Base-by-base conservation (phyloP, 2,113 vertebrate genomes). In the Misgurnus mizolepis region DNA sequence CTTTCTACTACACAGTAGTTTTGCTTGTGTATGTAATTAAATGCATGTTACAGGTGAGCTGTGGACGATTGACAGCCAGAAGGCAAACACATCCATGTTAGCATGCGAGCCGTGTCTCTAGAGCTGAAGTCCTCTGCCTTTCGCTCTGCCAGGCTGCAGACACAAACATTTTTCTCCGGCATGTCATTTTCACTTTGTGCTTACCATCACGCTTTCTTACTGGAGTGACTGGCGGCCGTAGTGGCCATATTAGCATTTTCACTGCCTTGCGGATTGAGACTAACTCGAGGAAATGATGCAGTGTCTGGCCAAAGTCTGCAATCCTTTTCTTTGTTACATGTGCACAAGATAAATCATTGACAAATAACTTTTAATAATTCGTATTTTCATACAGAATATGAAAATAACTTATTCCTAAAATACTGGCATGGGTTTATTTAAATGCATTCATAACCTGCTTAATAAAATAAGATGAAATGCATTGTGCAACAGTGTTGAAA, bases 131-230 rank as follows among this genome's bases (percentile, higher is more conserved):
- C 83, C 84, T 87, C 69, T 80, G 82, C 78, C 74, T 88, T 76
- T 83, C 67, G 69, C 47, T 76, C 80, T 86, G 80, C 85, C 88
- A 86, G 79, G 76, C 88, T 83, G 78, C 84, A 84, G 66, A 74
- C 82, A 86, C 86, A 89, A 90, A 91, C 89, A 90, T 89, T 90
- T 90, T 88, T 49, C 66, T 81, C 77, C 86, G 79, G 88, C 87
- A 85, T 91, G 91, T 86, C 92, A 85, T 84, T 87, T 84, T 88
- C 88, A 89, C 90, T 92, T 89, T 91, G 85, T 82, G 81, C 89
- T 68, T 58, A 81, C 90, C 81, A 79, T 88, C 83, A 72, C 65
- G 15, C 66, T 43, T 84, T 41, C 70, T 79, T 66, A 69, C 79
- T 72, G 87, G 80, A 84, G 82, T 92, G 90, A 92, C 89, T 92